Evolutionary conservation across 1,140 invertebrate species (phyloP), one percentile per base, ranked within the genome.

Genomic region (Achroia grisella): DNA sequence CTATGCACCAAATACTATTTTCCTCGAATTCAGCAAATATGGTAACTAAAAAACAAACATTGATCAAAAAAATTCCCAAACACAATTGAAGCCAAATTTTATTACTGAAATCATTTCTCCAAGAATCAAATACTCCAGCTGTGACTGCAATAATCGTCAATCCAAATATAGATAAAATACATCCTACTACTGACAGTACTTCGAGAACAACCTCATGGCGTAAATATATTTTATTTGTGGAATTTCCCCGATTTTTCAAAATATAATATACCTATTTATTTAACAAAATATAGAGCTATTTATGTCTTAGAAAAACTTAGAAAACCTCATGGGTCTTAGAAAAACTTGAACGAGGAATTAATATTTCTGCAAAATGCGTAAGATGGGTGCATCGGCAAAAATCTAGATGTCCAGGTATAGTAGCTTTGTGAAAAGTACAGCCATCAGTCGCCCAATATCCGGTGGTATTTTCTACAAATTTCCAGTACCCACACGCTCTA

Each of bases 31-130:
- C 50, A 0, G 70, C 62, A 31, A 79, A 76, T 1, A 71, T 57
- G 6, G 78, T 56, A 4, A 82, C 40, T 10, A 87, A 37, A 48
- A 87, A 87, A 33, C 67, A 71, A 3, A 78, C 27, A 3, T 71
- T 65, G 11, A 86, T 13, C 4, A 87, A 17, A 1, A 77, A 69
- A 17, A 87, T 74, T 0, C 86, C 69, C n/a, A 72, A 55, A 34
- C 86, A 87, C 2, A 88, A 57, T 41, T 87, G 79, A 6, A 88
- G 50, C 79, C 86, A 87, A 15, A 88, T 76, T 57, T 87, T 87
- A 39, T 86, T 88, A 12, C 70, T 87, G 47, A 80, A 87, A 34
- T 87, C 80, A 45, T 74, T 49, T 45, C 87, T 57, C 87, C 87
- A 88, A 2, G 74, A 68, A 17, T 77, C 68, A 51, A 87, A 88